A percentile compares a stretch with the other conserved stretches of the same genome.
Evolutionary conservation across 2,888 invertebrate species (phyloP).

Genomic region (Nomada goodeniana): DNA sequence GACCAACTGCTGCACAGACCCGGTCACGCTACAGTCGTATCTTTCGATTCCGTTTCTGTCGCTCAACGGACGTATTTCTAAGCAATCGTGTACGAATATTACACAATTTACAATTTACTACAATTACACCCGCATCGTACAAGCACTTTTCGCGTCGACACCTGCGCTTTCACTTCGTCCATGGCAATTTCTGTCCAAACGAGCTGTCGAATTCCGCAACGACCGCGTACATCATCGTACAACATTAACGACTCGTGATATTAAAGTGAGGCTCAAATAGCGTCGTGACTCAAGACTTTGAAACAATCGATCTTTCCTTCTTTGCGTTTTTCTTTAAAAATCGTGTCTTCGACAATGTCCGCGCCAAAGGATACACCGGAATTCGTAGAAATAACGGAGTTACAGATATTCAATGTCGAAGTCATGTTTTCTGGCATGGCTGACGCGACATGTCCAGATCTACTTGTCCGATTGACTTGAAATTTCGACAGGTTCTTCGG

Average conservation of each 20-base stretch:
- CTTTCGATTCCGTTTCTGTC: slow-evolving; percentile 11
- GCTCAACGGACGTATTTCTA: slow-evolving; percentile 11
- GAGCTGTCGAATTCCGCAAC: slow-evolving; percentile 47
- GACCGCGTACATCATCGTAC: slow-evolving; percentile 11
- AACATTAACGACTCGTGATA: slow-evolving; percentile 11
- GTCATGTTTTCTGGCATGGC: too few relatives aligned
- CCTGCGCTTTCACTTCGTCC: slow-evolving; percentile 54
- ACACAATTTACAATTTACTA: background rate
- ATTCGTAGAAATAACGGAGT: too few relatives aligned
- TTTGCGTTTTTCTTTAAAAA: background rate
- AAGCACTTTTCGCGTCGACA: slow-evolving; percentile 44
- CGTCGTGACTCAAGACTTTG: background rate
- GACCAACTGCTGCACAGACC: background rate
- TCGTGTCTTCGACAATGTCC: too few relatives aligned
- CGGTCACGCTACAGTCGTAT: slow-evolving; percentile 5
- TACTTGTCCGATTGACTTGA: too few relatives aligned
- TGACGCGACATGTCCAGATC: too few relatives aligned
- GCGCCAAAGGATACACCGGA: too few relatives aligned
- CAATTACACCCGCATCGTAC: background rate
- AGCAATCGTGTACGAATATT: slow-evolving; percentile 23
- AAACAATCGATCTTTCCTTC: background rate
- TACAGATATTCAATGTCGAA: too few relatives aligned
- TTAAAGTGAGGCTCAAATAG: background rate
- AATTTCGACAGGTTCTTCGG: too few relatives aligned
- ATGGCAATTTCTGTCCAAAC: slow-evolving; percentile 54